A percentile compares a stretch with the other conserved stretches of the same genome.
Conservation (phyloP, 2,888 invertebrate genomes). For the Entomobrya proxima region DNA sequence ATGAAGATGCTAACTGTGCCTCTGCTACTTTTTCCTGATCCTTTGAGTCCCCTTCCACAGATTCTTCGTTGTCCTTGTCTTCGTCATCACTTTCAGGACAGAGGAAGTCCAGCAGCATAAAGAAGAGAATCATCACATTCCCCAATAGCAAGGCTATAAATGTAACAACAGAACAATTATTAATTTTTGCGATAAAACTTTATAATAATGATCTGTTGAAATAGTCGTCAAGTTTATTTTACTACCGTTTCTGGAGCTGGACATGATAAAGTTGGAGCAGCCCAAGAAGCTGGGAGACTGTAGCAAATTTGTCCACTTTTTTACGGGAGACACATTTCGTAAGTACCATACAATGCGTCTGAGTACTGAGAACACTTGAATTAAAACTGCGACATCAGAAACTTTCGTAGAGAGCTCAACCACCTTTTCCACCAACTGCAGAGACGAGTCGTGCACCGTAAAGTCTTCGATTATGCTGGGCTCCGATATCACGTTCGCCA, state of each 20-base stretch:
- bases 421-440: conserved; percentile 81
- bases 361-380: conserved; percentile 81
- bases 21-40: not conserved
- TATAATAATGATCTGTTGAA: not conserved
- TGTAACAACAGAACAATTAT: too few species aligned
- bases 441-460: conserved; percentile 80
- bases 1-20: not conserved
- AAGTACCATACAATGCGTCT: conserved; percentile 86
- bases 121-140: conserved; percentile 69
- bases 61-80: not conserved
- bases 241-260: conserved; percentile 84
- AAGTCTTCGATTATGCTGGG: conserved; percentile 81
- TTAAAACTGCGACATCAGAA: conserved; percentile 66
- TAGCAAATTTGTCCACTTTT: conserved; percentile 77
- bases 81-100: conserved; percentile 50
- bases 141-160: conserved; percentile 70
- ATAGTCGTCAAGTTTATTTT: not conserved
- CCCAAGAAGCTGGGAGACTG: conserved; percentile 76
- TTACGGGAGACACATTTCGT: conserved; percentile 80
- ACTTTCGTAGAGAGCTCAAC: conserved; percentile 76
- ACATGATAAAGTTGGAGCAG: conserved; percentile 84
- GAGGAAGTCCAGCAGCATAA: conserved; percentile 70
- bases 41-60: not conserved
- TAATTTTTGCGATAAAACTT: not conserved
- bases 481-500: conserved; percentile 89